Percentiles rank a stretch among this genome's conserved stretches.
Evolutionary conservation across 2,888 invertebrate genomes (phyloP).

Genomic region (Protophormia terraenovae): DNA sequence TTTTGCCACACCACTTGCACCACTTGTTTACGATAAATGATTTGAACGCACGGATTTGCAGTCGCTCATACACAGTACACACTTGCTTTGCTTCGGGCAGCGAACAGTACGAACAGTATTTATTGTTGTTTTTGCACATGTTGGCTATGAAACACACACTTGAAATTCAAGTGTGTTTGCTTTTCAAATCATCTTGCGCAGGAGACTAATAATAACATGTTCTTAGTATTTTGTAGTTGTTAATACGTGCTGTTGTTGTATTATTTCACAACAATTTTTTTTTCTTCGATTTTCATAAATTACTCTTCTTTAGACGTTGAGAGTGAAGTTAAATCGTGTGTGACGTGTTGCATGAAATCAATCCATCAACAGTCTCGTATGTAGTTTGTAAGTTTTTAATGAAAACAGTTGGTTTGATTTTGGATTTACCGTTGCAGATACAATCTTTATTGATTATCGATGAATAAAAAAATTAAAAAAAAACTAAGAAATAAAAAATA

Average conservation of each 20-base stretch:
- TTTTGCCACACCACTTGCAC: too few species aligned
- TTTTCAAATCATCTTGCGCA: too few species aligned
- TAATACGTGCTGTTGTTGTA: neutral
- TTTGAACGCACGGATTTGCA: too few species aligned
- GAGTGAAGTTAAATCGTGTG: conserved; percentile 58
- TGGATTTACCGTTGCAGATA: conserved; percentile 24
- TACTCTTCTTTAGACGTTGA: neutral
- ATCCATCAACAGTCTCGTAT: conserved; percentile 53
- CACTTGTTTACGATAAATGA: too few species aligned
- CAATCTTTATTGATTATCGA: conserved; percentile 15
- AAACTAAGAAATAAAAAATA: neutral
- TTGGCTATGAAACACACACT: too few species aligned
- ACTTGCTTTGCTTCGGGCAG: too few species aligned
- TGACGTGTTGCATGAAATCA: conserved; percentile 62
- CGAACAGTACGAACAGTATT: too few species aligned
- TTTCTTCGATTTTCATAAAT: neutral
- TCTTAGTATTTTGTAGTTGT: conserved; percentile 5
- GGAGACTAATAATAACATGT: conserved; percentile 19
- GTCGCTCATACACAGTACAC: too few species aligned
- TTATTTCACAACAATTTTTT: neutral
- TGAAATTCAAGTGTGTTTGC: too few species aligned
- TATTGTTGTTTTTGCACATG: too few species aligned
- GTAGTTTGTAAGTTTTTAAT: conserved; percentile 17
- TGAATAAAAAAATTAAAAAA: neutral
- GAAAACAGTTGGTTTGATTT: conserved; percentile 43